These are phyloP conservation scores for Chaetogeoica ovagalla DNA, from an alignment of 2,888 invertebrate genomes.

Conservation along the genomic window DNA sequence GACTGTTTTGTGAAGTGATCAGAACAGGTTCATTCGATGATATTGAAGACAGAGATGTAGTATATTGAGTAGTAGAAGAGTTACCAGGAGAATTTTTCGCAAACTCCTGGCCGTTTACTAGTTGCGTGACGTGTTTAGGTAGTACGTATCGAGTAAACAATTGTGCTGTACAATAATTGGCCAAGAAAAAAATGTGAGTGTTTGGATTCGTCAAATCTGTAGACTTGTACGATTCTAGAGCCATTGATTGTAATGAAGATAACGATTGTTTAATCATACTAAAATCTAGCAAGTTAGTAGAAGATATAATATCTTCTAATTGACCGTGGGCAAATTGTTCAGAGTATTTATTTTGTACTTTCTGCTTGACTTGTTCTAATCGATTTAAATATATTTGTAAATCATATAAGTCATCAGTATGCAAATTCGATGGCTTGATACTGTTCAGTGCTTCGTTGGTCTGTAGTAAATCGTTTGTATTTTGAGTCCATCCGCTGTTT, in stretches of 20 bases:
- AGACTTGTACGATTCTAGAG: slow-evolving; percentile 55
- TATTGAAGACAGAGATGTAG: slow-evolving; percentile 43
- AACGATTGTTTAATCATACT: slow-evolving; percentile 70
- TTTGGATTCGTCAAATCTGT: slow-evolving; percentile 57
- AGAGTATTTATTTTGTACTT: slow-evolving; percentile 67
- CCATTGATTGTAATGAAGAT: slow-evolving; percentile 63
- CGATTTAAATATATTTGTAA: slow-evolving; percentile 67
- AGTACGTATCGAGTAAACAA: slow-evolving; percentile 59
- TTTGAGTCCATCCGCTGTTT: slow-evolving; percentile 63
- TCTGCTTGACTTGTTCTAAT: slow-evolving; percentile 69
- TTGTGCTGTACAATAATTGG: slow-evolving; percentile 77
- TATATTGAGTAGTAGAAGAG: slow-evolving; percentile 42
- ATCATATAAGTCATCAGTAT: slow-evolving; percentile 66
- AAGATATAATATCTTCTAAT: slow-evolving; percentile 71
- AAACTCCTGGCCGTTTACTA: slow-evolving; percentile 36
- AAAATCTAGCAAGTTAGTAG: slow-evolving; percentile 71
- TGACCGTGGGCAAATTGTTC: slow-evolving; percentile 75
- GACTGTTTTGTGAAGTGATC: slow-evolving; percentile 49
- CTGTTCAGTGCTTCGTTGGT: slow-evolving; percentile 69
- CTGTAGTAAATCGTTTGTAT: slow-evolving; percentile 61
- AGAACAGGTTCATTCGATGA: slow-evolving; percentile 47
- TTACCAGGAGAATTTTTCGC: slow-evolving; percentile 40
- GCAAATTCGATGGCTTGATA: slow-evolving; percentile 66
- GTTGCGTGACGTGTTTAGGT: slow-evolving; percentile 45
- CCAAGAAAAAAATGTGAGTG: slow-evolving; percentile 73